These are phyloP conservation scores for Protobothrops mucrosquamatus DNA, from an alignment of 2,113 vertebrate genomes.

Conservation along the genomic window DNA sequence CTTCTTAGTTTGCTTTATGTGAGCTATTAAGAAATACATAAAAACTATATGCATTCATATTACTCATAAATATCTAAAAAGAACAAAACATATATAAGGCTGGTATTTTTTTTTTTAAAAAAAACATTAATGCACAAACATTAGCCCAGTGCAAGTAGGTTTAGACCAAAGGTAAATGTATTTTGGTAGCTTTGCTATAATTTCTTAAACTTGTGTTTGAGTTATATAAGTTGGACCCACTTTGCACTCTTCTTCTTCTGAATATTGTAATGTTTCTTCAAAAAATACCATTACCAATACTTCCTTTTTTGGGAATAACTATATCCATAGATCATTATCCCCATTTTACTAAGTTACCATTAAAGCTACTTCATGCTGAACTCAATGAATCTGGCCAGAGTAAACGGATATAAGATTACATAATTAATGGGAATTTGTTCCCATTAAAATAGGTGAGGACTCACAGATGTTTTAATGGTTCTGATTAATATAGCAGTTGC, in stretches of 20 bases:
- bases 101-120: conserved; percentile 19
- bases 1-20: conserved; percentile 38
- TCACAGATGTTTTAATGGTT: background rate
- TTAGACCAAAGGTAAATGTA: conserved; percentile 49
- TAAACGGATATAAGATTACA: background rate
- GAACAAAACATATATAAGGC: background rate
- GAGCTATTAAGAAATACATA: conserved; percentile 42
- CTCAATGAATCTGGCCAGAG: no score
- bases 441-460: background rate
- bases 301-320: background rate
- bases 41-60: conserved; percentile 29
- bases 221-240: conserved; percentile 39
- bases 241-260: conserved; percentile 21
- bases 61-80: conserved; percentile 22
- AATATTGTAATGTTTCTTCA: background rate
- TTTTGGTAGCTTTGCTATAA: conserved; percentile 52
- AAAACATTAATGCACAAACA: background rate
- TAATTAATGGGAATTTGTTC: background rate
- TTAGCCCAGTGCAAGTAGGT: background rate
- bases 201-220: conserved; percentile 33
- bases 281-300: background rate
- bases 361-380: background rate
- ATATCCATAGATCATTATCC: background rate
- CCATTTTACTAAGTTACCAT: background rate
- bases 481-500: no score